These are phyloP conservation scores for Macrosiphum euphorbiae DNA, from an alignment of 2,888 invertebrate genomes.

Conservation along the genomic window DNA sequence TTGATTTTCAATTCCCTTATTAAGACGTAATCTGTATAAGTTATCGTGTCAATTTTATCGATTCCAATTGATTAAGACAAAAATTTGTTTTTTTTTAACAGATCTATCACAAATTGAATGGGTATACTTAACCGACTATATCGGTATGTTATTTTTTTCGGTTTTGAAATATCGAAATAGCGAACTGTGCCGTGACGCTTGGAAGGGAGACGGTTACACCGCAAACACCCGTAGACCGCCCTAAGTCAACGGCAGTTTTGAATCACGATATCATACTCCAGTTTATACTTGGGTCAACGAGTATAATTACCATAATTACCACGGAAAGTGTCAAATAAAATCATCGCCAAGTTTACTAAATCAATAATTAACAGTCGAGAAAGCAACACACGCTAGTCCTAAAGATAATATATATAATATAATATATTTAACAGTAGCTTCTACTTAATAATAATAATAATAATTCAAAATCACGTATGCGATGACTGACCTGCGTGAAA, in stretches of 20 bases:
- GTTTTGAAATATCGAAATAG: background rate
- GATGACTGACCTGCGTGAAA: constrained; percentile 80
- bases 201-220: no score
- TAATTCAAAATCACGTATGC: constrained; percentile 8
- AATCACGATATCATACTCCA: background rate
- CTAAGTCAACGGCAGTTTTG: background rate
- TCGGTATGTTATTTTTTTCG: background rate
- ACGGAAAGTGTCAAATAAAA: background rate
- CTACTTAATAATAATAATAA: background rate
- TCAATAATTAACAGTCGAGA: background rate
- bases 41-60: background rate
- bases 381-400: background rate
- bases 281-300: background rate
- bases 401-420: background rate
- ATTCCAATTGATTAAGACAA: background rate
- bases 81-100: background rate
- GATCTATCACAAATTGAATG: background rate
- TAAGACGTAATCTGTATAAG: background rate
- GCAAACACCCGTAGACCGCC: no score
- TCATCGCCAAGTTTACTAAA: background rate
- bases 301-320: background rate
- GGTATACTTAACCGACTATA: background rate
- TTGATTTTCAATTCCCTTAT: background rate
- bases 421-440: background rate
- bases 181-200: background rate